Evolutionary conservation across 1,140 invertebrate species (phyloP).

Genomic region (Lineus longissimus): DNA sequence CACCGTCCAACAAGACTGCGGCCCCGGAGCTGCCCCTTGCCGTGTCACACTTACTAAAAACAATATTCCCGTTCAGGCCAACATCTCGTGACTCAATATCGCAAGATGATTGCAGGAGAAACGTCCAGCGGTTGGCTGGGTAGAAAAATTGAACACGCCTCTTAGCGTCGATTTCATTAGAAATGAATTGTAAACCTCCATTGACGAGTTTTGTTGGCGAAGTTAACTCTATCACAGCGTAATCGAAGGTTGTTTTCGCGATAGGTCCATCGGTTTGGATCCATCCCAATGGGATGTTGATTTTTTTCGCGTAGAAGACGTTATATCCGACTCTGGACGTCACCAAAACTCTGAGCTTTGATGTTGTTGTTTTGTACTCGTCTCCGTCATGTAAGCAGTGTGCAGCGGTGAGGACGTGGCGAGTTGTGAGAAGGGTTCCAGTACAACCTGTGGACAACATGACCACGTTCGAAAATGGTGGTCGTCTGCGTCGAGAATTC

Average conservation of each 20-base stretch:
- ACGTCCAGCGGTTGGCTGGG: no score
- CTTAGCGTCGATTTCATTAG: no score
- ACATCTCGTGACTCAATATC: no score
- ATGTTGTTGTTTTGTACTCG: conserved; percentile 25
- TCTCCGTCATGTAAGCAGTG: conserved; percentile 38
- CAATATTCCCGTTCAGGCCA: conserved; percentile 26
- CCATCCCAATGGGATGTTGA: conserved; percentile 33
- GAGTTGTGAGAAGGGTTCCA: conserved; percentile 35
- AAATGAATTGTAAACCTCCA: no score
- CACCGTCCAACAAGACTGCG: conserved; percentile 27
- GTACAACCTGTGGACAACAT: conserved; percentile 37
- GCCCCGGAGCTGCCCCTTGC: conserved; percentile 35
- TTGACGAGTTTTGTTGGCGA: no score
- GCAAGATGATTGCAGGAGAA: no score
- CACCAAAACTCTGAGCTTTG: conserved; percentile 35
- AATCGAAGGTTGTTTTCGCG: conserved; percentile 26
- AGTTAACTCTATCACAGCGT: conserved; percentile 32
- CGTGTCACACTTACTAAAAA: conserved; percentile 36
- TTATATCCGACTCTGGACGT: conserved; percentile 26
- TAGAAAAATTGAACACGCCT: no score
- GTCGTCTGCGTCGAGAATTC: conserved; percentile 21
- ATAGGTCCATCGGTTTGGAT: conserved; percentile 10
- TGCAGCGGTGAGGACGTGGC: conserved; percentile 36
- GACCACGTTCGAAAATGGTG: conserved; percentile 37
- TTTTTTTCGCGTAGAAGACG: conserved; percentile 33